Percentiles rank a stretch among this genome's conserved stretches.
Evolutionary conservation across 2,888 invertebrate genomes (phyloP).

Genomic region (Athetis lepigone): DNA sequence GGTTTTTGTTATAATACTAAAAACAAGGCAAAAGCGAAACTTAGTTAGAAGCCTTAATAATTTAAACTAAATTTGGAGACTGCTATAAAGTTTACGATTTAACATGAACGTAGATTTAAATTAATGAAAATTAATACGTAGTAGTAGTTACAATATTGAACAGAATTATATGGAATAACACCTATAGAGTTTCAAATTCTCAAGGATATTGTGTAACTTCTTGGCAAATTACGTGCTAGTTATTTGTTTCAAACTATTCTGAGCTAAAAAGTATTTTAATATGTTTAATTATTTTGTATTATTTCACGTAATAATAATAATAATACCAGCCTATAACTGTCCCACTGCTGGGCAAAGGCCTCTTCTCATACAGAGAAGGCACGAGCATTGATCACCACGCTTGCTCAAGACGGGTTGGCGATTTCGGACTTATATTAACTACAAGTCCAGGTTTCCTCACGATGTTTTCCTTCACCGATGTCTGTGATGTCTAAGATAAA

Average conservation of each 20-base stretch:
- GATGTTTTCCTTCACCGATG: too few species aligned
- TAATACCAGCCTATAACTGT: too few species aligned
- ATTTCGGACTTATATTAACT: too few species aligned
- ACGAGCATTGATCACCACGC: too few species aligned
- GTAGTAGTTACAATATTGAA: background rate
- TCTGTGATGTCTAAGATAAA: too few species aligned
- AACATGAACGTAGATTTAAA: background rate
- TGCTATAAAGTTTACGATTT: background rate
- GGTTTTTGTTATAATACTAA: background rate
- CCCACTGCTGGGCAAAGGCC: too few species aligned
- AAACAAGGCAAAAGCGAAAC: background rate
- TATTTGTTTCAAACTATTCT: background rate
- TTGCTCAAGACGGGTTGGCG: too few species aligned
- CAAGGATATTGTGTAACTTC: background rate
- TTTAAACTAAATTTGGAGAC: too few species aligned
- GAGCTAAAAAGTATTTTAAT: background rate
- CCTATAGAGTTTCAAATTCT: background rate
- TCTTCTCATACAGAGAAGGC: too few species aligned
- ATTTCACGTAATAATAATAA: too few species aligned
- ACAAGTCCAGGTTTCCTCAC: too few species aligned
- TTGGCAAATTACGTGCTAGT: background rate
- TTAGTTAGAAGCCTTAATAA: background rate
- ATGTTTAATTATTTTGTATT: background rate
- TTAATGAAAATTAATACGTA: constrained; percentile 1
- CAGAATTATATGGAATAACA: background rate